Conservation (phyloP, 2,888 invertebrate genomes). For the Itoplectis maculator region DNA sequence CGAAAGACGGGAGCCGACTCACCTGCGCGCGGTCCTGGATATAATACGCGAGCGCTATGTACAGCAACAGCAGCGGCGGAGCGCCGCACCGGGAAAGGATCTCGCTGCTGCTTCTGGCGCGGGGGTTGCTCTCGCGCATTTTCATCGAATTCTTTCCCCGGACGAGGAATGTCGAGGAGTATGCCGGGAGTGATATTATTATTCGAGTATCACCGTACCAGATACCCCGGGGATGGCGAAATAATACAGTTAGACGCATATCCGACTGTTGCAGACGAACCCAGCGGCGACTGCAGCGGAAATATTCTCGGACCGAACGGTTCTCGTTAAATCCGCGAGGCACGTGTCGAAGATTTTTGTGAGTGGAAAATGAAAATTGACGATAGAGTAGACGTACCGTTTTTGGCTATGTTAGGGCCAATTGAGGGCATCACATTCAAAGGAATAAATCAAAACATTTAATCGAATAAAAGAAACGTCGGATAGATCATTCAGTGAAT, state of each 20-base stretch:
- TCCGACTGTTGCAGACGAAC: constrained; percentile 21
- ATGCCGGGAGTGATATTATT: constrained; percentile 72
- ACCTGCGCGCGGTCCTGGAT: constrained; percentile 59
- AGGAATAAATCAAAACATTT: too few species aligned
- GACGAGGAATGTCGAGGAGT: constrained; percentile 68
- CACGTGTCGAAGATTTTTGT: not conserved
- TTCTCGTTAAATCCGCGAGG: not conserved
- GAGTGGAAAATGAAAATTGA: too few species aligned
- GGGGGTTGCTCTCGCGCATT: constrained; percentile 72
- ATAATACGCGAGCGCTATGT: constrained; percentile 32
- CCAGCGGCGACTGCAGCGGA: constrained; percentile 39
- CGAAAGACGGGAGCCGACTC: constrained; percentile 65
- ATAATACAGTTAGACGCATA: constrained; percentile 72
- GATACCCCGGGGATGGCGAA: constrained; percentile 61
- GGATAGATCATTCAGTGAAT: too few species aligned
- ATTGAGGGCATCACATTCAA: too few species aligned
- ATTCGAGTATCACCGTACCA: constrained; percentile 69
- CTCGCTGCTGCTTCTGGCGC: constrained; percentile 65
- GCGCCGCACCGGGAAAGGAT: too few species aligned
- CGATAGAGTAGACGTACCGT: too few species aligned
- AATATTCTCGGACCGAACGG: not conserved
- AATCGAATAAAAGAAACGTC: too few species aligned
- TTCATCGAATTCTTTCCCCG: constrained; percentile 78
- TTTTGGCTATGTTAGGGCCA: too few species aligned
- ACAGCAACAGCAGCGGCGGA: not conserved